Conservation (phyloP, 2,888 invertebrate species). For the Ennomos quercinarius region DNA sequence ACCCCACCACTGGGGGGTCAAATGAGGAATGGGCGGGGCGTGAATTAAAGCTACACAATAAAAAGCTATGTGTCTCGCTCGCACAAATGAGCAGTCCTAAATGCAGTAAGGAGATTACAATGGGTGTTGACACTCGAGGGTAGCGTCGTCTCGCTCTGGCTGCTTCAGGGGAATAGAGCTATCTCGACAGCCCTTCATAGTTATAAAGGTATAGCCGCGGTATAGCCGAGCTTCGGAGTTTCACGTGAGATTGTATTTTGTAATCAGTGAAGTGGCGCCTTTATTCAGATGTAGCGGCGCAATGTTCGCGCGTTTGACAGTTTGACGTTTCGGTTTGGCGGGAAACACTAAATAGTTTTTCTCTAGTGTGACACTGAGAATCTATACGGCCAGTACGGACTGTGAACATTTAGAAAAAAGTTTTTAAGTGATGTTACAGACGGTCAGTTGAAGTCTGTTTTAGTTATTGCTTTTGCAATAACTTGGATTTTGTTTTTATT, state of each 20-base stretch:
- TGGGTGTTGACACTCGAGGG: conserved; percentile 69
- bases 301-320: conserved; percentile 78
- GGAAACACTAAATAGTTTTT: conserved; percentile 54
- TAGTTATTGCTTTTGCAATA: conserved; percentile 80
- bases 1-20: conserved; percentile 75
- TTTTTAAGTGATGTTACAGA: conserved; percentile 69
- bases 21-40: conserved; percentile 78
- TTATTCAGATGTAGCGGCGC: conserved; percentile 76
- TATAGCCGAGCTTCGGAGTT: conserved; percentile 69
- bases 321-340: conserved; percentile 83
- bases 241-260: conserved; percentile 83
- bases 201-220: conserved; percentile 77
- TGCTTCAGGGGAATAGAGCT: conserved; percentile 59
- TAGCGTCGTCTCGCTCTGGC: conserved; percentile 65
- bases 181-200: conserved; percentile 73
- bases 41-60: conserved; percentile 65
- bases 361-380: conserved; percentile 47
- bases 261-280: conserved; percentile 84
- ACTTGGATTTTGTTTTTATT: conserved; percentile 73
- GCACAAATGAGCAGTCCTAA: conserved; percentile 81
- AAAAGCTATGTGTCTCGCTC: conserved; percentile 73
- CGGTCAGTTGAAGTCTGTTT: conserved; percentile 71
- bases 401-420: conserved; percentile 60
- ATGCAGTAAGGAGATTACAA: conserved; percentile 81
- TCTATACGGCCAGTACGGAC: conserved; percentile 50